These are phyloP conservation scores for Pseudorhiza aurosa DNA, from an alignment of 30 jellyfish, hydroid and myxozoan species.

Conservation along the genomic window DNA sequence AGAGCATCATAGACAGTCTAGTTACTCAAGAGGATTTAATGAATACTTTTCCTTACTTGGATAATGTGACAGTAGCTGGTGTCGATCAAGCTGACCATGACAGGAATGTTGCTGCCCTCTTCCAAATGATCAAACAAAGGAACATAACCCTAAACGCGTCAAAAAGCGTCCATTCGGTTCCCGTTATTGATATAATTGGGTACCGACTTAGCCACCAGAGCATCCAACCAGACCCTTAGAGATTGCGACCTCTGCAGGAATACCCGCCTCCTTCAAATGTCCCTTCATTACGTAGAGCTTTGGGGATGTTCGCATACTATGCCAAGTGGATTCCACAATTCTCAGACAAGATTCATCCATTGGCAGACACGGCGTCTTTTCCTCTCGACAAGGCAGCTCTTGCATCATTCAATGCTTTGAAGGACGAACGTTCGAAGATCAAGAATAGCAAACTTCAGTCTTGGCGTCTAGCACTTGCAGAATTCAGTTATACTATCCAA, in stretches of 20 bases:
- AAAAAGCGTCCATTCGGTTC: constrained; percentile 11
- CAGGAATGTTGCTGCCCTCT: constrained; percentile 58
- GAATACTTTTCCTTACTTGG: constrained; percentile 68
- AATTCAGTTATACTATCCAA: constrained; percentile 39
- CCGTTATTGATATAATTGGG: constrained; percentile 50
- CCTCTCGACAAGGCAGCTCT: constrained; percentile 39
- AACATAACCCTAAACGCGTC: constrained; percentile 43
- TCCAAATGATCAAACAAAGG: constrained; percentile 19
- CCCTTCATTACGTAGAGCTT: constrained; percentile 43
- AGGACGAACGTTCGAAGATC: constrained; percentile 59
- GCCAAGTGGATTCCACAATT: constrained; percentile 71
- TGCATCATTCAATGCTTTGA: constrained; percentile 50
- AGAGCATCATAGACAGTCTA: constrained; percentile 6
- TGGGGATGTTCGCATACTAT: constrained; percentile 79
- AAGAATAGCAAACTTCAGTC: constrained; percentile 61
- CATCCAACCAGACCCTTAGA: constrained; percentile 72
- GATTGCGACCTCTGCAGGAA: constrained; percentile 69
- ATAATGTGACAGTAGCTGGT: constrained; percentile 61
- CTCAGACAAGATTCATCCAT: constrained; percentile 47
- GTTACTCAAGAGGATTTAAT: constrained; percentile 33
- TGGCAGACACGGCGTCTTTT: constrained; percentile 16
- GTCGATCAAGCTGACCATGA: constrained; percentile 48
- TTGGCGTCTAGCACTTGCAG: constrained; percentile 47
- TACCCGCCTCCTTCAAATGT: constrained; percentile 74
- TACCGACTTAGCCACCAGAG: constrained; percentile 58